Evolutionary conservation across 1,140 invertebrate genomes (phyloP).

Genomic region (Lepidotrigona ventralis): DNA sequence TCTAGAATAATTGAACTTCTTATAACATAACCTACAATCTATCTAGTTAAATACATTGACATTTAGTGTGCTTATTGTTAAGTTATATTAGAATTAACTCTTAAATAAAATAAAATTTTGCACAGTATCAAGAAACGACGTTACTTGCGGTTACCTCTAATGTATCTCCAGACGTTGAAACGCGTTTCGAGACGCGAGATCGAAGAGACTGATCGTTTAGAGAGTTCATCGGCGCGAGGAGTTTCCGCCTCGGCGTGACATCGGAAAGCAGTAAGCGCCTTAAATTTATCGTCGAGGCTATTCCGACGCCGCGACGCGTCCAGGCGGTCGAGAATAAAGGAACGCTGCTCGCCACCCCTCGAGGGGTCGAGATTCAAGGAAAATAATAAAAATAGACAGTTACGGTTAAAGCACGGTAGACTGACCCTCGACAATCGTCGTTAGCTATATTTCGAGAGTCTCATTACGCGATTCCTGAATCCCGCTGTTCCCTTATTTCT

Average conservation of each 20-base stretch:
- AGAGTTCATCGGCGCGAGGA: slow-evolving; percentile 71
- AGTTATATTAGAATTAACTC: too few relatives aligned
- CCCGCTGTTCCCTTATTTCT: slow-evolving; percentile 68
- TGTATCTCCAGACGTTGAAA: neutral
- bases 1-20: too few relatives aligned
- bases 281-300: slow-evolving; percentile 76
- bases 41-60: too few relatives aligned
- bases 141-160: too few relatives aligned
- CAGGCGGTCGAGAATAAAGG: slow-evolving; percentile 49
- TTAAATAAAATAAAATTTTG: too few relatives aligned
- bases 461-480: slow-evolving; percentile 75
- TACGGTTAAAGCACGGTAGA: slow-evolving; percentile 76
- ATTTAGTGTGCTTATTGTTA: too few relatives aligned
- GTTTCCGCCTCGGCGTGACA: slow-evolving; percentile 64
- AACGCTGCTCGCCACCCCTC: slow-evolving; percentile 8
- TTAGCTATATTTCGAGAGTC: slow-evolving; percentile 76
- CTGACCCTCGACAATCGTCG: slow-evolving; percentile 77
- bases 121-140: too few relatives aligned
- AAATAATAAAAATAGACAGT: slow-evolving; percentile 78
- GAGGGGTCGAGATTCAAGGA: slow-evolving; percentile 45
- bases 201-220: neutral
- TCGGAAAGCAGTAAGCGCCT: slow-evolving; percentile 77
- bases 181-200: neutral
- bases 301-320: slow-evolving; percentile 65
- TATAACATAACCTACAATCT: too few relatives aligned